phyloP scores from a whole-genome alignment of 2,888 invertebrate species.

The Spialia ferax region DNA sequence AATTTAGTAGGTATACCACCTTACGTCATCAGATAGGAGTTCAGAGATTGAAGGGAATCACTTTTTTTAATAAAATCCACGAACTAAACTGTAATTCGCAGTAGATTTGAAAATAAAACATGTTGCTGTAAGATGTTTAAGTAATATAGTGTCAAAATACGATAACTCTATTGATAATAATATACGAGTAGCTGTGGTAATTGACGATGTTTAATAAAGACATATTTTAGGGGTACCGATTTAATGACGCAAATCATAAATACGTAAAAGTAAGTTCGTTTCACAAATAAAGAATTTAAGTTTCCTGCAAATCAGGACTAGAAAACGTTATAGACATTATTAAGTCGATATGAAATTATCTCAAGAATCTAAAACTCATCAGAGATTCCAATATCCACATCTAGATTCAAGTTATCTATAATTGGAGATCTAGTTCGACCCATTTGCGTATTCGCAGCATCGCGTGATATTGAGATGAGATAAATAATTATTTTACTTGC shows the following conservation, averaged over 20 bases:
- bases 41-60: background rate
- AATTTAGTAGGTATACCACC: slow-evolving; percentile 38
- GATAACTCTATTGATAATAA: too few species aligned
- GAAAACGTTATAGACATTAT: background rate
- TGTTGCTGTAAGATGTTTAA: too few species aligned
- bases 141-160: too few species aligned
- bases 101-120: too few species aligned
- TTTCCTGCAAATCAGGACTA: background rate
- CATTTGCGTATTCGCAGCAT: slow-evolving; percentile 34
- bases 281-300: background rate
- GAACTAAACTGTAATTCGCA: too few species aligned
- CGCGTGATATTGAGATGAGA: slow-evolving; percentile 34
- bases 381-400: slow-evolving; percentile 30
- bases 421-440: slow-evolving; percentile 36
- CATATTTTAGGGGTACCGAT: too few species aligned
- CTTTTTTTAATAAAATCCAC: background rate
- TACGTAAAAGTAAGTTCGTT: background rate
- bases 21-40: slow-evolving; percentile 21
- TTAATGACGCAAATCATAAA: too few species aligned
- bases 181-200: too few species aligned
- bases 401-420: slow-evolving; percentile 32
- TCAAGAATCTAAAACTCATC: slow-evolving; percentile 18
- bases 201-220: too few species aligned
- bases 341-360: background rate
- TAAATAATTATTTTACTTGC: slow-evolving; percentile 37